A percentile compares a stretch with the other conserved stretches of the same genome.
Evolutionary conservation across 2,113 vertebrate species (phyloP).

Genomic region (Mus musculus): DNA sequence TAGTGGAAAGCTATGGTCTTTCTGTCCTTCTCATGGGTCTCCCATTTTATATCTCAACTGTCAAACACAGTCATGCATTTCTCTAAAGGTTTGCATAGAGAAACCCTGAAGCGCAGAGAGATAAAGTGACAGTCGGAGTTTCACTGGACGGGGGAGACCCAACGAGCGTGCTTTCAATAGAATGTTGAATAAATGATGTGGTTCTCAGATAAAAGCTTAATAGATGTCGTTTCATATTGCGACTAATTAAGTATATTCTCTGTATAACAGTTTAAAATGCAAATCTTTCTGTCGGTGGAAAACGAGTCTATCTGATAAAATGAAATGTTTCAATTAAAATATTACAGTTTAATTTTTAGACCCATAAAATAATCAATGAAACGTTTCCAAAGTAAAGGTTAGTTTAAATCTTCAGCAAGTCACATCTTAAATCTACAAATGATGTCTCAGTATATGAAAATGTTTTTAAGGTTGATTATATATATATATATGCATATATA

Average conservation of each 20-base stretch:
- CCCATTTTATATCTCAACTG: background rate
- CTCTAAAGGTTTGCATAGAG: background rate
- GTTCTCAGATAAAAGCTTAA: background rate
- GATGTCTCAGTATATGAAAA: background rate
- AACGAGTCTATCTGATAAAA: slow-evolving; percentile 3
- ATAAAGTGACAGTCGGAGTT: background rate
- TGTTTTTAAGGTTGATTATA: slow-evolving; percentile 26
- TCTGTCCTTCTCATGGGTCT: background rate
- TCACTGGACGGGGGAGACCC: background rate
- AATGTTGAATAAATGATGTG: background rate
- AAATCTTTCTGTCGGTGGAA: background rate
- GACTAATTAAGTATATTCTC: background rate
- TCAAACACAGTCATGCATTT: background rate
- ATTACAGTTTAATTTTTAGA: slow-evolving; percentile 32
- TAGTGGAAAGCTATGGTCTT: background rate
- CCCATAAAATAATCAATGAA: background rate
- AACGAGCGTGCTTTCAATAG: background rate
- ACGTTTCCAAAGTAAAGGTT: background rate
- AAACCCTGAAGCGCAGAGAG: background rate
- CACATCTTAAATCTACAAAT: slow-evolving; percentile 1
- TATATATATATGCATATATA: too few species aligned
- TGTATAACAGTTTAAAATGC: background rate
- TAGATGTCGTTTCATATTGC: background rate
- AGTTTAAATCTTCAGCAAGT: slow-evolving; percentile 19
- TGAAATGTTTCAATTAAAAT: slow-evolving; percentile 46